These are phyloP conservation scores for Coreius guichenoti DNA, from an alignment of 2,797 vertebrate species.

Conservation along the genomic window DNA sequence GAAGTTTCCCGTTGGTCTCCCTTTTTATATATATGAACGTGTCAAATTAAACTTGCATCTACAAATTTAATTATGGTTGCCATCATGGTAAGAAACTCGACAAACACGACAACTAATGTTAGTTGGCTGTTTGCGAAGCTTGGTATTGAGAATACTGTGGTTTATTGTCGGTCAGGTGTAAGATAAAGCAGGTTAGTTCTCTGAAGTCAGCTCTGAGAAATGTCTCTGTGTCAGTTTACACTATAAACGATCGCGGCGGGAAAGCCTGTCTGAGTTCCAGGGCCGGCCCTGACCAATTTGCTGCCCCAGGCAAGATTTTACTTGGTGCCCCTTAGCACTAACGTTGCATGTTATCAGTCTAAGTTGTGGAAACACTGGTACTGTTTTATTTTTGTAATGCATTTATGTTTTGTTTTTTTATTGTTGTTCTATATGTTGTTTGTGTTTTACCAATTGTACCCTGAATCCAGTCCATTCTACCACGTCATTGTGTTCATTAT, in stretches of 20 bases:
- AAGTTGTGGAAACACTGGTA: no score
- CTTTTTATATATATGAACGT: background rate
- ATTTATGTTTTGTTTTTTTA: no score
- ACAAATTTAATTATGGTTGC: background rate
- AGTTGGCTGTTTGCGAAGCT: background rate
- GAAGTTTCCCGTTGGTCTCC: background rate
- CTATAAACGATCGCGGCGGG: background rate
- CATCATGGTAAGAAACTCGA: background rate
- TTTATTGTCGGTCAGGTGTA: background rate
- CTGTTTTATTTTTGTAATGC: no score
- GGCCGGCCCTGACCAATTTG: no score
- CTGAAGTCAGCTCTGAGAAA: background rate
- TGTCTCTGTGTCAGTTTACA: constrained; percentile 2
- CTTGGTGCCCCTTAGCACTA: no score
- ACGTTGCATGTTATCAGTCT: no score
- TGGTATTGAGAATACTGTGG: background rate
- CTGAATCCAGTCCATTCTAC: no score
- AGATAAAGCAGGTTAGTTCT: background rate
- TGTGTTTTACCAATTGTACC: no score
- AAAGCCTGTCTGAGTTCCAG: background rate
- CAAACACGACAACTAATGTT: background rate
- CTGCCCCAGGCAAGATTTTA: no score
- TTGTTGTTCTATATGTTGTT: no score
- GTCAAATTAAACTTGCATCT: background rate
- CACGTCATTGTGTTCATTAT: no score